A percentile compares a stretch with the other conserved stretches of the same genome.
Evolutionary conservation across 2,888 invertebrate species (phyloP).

Genomic region (Tenthredo livida): DNA sequence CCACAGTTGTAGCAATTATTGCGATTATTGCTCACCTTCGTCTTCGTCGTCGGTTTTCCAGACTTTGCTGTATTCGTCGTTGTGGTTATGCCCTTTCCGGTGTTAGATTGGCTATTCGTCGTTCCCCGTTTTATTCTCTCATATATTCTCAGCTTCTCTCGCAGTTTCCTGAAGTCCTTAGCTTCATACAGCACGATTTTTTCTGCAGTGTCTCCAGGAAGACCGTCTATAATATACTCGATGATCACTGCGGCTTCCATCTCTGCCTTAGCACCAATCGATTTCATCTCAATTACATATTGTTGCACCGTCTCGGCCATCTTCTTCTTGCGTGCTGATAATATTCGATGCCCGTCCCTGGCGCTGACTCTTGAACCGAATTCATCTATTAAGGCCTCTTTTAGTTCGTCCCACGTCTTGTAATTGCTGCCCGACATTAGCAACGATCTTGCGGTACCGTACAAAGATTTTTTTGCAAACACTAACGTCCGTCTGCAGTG

Average conservation of each 20-base stretch:
- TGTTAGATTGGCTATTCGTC: background rate
- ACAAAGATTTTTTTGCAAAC: slow-evolving; percentile 54
- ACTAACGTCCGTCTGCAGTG: background rate
- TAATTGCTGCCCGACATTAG: slow-evolving; percentile 42
- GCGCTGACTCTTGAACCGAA: slow-evolving; percentile 36
- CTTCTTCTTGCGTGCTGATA: slow-evolving; percentile 36
- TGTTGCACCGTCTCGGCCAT: slow-evolving; percentile 49
- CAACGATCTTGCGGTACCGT: slow-evolving; percentile 48
- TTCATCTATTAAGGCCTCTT: slow-evolving; percentile 42
- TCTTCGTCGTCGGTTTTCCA: background rate
- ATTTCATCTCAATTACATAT: slow-evolving; percentile 55
- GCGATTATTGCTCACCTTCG: background rate
- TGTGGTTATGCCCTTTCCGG: background rate
- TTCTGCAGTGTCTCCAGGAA: slow-evolving; percentile 54
- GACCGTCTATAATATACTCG: slow-evolving; percentile 57
- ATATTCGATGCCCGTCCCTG: slow-evolving; percentile 44
- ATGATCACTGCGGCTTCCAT: slow-evolving; percentile 54
- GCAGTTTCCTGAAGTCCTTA: background rate
- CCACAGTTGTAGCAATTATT: slow-evolving; percentile 23
- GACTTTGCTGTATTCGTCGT: background rate
- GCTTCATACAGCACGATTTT: slow-evolving; percentile 44
- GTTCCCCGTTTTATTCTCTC: background rate
- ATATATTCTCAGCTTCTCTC: slow-evolving; percentile 18
- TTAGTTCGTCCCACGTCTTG: slow-evolving; percentile 41
- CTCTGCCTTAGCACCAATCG: slow-evolving; percentile 50